phyloP scores from a whole-genome alignment of 1,140 invertebrate genomes.

The Centruroides vittatus region DNA sequence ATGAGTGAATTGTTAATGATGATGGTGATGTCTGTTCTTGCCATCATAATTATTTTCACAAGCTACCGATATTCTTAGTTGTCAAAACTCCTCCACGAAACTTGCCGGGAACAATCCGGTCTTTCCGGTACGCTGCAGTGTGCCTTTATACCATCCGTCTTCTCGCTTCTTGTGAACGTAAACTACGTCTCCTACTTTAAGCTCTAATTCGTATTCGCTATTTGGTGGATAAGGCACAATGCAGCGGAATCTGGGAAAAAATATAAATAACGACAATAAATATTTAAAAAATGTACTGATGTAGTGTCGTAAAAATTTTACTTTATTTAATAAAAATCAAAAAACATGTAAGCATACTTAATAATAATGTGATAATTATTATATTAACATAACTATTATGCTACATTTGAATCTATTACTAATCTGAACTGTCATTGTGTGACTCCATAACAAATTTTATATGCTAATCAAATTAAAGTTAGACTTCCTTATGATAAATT shows the following conservation, averaged over 20 bases:
- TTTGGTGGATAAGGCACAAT: constrained; percentile 90
- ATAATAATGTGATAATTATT: too few species aligned
- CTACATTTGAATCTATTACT: too few species aligned
- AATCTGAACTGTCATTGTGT: too few species aligned
- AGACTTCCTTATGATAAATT: too few species aligned
- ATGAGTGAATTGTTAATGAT: neutral
- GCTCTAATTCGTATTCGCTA: constrained; percentile 76
- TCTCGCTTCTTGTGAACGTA: constrained; percentile 82
- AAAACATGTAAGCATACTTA: neutral
- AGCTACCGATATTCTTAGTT: neutral
- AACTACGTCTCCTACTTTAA: constrained; percentile 79
- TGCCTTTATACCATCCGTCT: constrained; percentile 92
- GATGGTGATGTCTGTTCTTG: neutral
- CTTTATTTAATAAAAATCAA: neutral
- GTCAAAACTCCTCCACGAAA: constrained; percentile 46
- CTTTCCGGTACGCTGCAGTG: constrained; percentile 69
- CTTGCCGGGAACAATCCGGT: constrained; percentile 86
- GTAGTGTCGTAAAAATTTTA: neutral
- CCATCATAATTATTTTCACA: too few species aligned
- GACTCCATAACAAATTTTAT: too few species aligned
- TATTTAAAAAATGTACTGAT: neutral
- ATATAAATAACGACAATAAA: neutral
- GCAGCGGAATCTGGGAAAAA: constrained; percentile 55
- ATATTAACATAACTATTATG: too few species aligned
- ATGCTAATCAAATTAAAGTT: too few species aligned